Conservation (phyloP, 2,888 invertebrate species). For the Drosophila demipolita region DNA sequence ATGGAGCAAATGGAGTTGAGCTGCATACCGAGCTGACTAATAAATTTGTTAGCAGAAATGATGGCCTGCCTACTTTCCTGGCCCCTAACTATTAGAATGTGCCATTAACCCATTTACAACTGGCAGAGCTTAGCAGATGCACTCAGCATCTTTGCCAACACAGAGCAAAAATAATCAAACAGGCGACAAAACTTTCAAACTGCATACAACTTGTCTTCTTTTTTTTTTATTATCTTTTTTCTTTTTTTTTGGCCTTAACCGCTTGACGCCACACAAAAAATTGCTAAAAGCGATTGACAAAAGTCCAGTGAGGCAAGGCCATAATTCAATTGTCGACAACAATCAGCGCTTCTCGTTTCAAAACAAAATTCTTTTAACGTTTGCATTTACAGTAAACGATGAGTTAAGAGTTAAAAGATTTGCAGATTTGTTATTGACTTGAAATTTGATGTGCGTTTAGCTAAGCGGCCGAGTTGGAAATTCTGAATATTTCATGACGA, state of each 20-base stretch:
- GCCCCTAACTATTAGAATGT: conserved; percentile 69
- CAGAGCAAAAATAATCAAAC: conserved; percentile 41
- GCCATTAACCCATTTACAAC: conserved; percentile 75
- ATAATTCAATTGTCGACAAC: conserved; percentile 17
- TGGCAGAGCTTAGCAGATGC: conserved; percentile 51
- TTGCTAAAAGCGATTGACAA: conserved; percentile 10
- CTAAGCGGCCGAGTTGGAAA: not conserved
- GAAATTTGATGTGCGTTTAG: not conserved
- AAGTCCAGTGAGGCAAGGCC: conserved; percentile 3
- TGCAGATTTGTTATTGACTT: not conserved
- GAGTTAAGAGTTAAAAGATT: not conserved
- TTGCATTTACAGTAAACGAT: not conserved
- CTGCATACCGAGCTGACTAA: conserved; percentile 57
- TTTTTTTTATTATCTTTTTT: not conserved
- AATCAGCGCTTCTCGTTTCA: conserved; percentile 9
- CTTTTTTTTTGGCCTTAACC: conserved; percentile 25
- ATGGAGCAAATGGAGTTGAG: conserved; percentile 29
- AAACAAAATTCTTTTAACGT: not conserved
- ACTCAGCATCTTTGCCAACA: conserved; percentile 33
- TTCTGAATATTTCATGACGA: not conserved
- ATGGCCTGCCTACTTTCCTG: conserved; percentile 62
- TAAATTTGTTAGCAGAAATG: conserved; percentile 72
- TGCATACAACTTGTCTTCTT: conserved; percentile 35
- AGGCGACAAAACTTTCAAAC: conserved; percentile 63
- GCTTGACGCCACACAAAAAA: conserved; percentile 19